Conservation (phyloP, 2,888 invertebrate genomes). For the Metacarcinus magister region DNA sequence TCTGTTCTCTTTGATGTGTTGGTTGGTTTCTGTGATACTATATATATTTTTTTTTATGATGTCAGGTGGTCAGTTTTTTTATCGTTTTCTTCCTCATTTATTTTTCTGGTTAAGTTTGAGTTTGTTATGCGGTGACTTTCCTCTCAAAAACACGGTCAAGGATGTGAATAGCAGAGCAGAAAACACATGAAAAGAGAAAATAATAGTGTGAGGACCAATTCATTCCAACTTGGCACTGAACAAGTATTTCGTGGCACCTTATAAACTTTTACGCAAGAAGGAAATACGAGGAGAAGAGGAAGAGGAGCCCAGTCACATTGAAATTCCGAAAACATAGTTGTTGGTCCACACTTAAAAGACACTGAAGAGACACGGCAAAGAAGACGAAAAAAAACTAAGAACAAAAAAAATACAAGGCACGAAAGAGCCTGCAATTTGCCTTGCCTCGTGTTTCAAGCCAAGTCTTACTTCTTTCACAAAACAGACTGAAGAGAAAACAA, state of each 20-base stretch:
- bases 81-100: not conserved
- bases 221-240: not conserved
- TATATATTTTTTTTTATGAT: not conserved
- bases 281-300: too few relatives aligned
- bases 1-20: not conserved
- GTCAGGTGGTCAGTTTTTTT: not conserved
- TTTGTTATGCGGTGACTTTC: not conserved
- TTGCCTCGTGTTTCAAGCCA: not conserved
- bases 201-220: too few relatives aligned
- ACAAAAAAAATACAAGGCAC: not conserved
- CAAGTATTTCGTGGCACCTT: not conserved
- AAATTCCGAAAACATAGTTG: not conserved
- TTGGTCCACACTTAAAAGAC: not conserved
- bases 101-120: not conserved
- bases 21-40: not conserved
- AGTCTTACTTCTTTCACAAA: constrained; percentile 7
- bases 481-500: not conserved
- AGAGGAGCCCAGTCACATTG: not conserved
- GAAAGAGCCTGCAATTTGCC: not conserved
- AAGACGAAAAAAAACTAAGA: not conserved
- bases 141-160: not conserved
- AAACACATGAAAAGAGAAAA: too few relatives aligned
- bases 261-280: not conserved
- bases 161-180: too few relatives aligned
- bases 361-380: constrained; percentile 7